Evolutionary conservation across 1,140 invertebrate species (phyloP).

Genomic region (Centruroides sculpturatus): DNA sequence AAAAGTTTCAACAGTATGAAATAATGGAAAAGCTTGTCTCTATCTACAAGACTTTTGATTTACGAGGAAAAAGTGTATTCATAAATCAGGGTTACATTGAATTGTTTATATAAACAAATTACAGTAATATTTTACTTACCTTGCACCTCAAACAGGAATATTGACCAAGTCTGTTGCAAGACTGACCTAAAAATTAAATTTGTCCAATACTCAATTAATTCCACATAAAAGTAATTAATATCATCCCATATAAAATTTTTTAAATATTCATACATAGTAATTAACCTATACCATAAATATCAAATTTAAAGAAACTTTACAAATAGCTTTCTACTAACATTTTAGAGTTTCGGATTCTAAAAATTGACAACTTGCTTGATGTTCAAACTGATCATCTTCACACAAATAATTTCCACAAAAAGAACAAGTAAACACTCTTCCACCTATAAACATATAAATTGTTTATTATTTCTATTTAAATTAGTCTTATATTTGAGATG

Average conservation of each 20-base stretch:
- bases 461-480: no score
- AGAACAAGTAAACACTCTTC: slow-evolving; percentile 76
- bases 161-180: slow-evolving; percentile 84
- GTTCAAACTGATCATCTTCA: slow-evolving; percentile 97
- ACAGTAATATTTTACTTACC: slow-evolving; percentile 21
- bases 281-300: not conserved
- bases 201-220: no score
- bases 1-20: no score
- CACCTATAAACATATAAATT: slow-evolving; percentile 24
- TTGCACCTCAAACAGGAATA: slow-evolving; percentile 91
- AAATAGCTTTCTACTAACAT: slow-evolving; percentile 45
- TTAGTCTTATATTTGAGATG: no score
- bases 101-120: not conserved
- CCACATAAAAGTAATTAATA: slow-evolving; percentile 5
- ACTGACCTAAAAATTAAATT: slow-evolving; percentile 46
- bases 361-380: slow-evolving; percentile 92
- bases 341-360: slow-evolving; percentile 82
- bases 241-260: not conserved
- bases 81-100: not conserved
- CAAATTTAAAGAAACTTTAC: not conserved
- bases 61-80: not conserved
- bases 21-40: no score
- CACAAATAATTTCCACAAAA: slow-evolving; percentile 83
- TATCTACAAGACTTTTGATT: no score
- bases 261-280: no score